Base-by-base conservation (phyloP, 1,140 invertebrate species). In the Lasaia peninsularis region DNA sequence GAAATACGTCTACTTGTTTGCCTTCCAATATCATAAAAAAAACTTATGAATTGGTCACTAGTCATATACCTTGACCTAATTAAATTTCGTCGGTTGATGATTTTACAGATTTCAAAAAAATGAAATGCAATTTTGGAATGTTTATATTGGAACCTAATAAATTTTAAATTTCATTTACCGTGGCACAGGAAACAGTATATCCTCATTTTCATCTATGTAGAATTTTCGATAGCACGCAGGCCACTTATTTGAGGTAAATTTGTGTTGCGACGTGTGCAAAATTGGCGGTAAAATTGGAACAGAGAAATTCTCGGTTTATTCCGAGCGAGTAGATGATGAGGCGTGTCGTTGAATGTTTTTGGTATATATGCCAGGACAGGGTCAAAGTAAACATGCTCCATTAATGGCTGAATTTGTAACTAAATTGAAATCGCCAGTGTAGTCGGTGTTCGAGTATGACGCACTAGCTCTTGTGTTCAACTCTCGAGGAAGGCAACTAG, bases 191-290 rank as follows among this genome's bases (percentile, higher is more conserved):
- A 16, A 44, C 37, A 44, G 18, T 44, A n/a, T 11, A 48, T 48
- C 11, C 31, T 37, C 51, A 66, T 65, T 64, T 58, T 49, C 59
- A 44, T 52, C 32, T 44, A 33, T 60, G 59, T 35, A 48, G 55
- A 70, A 69, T 67, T 67, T 72, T 68, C 67, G 63, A 70, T 73
- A 73, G 61, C 60, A 40, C 63, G 57, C 63, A 56, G 59, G 65
- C 67, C 70, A 70, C 70, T 68, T 70, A 70, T 68, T 66, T 70
- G 54, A 64, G 50, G 60, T 59, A 60, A 73, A 73, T 73, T 70
- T 73, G 65, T 70, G 63, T 56, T 64, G 48, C 54, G 60, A 67
- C 59, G 68, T 68, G 71, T 66, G 37, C 55, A 62, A 70, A 70
- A 60, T 55, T 60, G 52, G 28, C 9, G 52, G 58, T 53, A 34